These are phyloP conservation scores for Heliconius himera DNA, from an alignment of 1,140 invertebrate species.

Conservation along the genomic window DNA sequence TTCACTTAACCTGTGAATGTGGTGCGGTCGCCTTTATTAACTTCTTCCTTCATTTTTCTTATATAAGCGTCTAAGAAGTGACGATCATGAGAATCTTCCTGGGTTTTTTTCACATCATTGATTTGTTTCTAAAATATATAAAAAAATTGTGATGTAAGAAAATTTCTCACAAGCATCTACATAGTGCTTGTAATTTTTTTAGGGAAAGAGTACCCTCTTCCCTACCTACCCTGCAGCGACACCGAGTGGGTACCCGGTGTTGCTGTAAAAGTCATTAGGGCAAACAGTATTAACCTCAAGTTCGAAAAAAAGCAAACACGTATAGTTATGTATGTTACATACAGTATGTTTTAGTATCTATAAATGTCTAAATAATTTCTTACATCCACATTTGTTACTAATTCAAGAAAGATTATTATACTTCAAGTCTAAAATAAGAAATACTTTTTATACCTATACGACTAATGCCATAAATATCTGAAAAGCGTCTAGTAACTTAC, in stretches of 20 bases:
- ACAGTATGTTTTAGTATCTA: no score
- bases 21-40: constrained; percentile 45
- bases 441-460: background rate
- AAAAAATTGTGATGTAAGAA: constrained; percentile 38
- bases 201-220: no score
- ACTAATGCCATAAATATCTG: background rate
- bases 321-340: no score
- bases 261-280: constrained; percentile 60
- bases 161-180: no score
- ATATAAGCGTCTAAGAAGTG: constrained; percentile 82
- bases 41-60: constrained; percentile 75
- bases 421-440: no score
- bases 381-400: no score
- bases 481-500: constrained; percentile 53
- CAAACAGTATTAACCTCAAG: no score
- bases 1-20: constrained; percentile 62
- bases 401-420: no score
- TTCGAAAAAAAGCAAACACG: background rate
- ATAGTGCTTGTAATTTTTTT: no score
- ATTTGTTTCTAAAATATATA: constrained; percentile 73
- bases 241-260: no score
- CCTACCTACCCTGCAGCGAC: no score
- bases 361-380: no score
- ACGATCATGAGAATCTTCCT: constrained; percentile 71
- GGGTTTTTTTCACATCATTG: constrained; percentile 63